Conservation (phyloP, 2,797 vertebrate genomes). For the Euphonia xanthogaster region DNA sequence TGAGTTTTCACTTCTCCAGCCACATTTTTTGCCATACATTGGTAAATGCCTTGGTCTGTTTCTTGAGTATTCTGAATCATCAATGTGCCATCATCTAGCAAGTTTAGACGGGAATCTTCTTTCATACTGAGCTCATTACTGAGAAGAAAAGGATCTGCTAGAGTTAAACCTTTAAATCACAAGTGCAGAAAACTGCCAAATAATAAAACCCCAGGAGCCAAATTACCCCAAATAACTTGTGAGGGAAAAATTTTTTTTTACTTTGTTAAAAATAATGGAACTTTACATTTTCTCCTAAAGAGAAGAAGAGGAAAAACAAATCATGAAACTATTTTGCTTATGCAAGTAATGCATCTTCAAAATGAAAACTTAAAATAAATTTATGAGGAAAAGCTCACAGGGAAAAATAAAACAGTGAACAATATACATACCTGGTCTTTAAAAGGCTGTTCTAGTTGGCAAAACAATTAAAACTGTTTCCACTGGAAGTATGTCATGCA, state of each 20-base stretch:
- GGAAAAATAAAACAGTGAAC: not conserved
- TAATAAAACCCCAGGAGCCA: not conserved
- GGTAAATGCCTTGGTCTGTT: conserved; percentile 95
- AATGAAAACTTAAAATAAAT: not conserved
- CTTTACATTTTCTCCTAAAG: not conserved
- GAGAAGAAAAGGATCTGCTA: conserved; percentile 11
- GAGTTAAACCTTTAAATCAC: not conserved
- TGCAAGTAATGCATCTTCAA: not conserved
- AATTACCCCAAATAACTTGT: not conserved
- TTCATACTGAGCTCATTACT: conserved; percentile 98
- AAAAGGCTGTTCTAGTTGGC: not conserved
- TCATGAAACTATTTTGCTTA: not conserved
- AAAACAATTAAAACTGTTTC: not conserved
- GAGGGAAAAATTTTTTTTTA: no score
- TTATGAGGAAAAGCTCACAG: not conserved
- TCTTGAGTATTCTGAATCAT: conserved; percentile 98
- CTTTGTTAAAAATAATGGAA: not conserved
- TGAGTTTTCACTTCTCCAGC: conserved; percentile 97
- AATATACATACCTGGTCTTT: not conserved
- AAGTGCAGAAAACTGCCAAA: not conserved
- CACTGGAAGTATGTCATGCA: not conserved
- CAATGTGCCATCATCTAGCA: conserved; percentile 94
- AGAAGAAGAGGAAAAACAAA: not conserved
- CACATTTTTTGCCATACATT: conserved; percentile 98
- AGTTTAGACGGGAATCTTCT: conserved; percentile 91